Conservation (phyloP, 2,888 invertebrate species). For the Dascillus cervinus region DNA sequence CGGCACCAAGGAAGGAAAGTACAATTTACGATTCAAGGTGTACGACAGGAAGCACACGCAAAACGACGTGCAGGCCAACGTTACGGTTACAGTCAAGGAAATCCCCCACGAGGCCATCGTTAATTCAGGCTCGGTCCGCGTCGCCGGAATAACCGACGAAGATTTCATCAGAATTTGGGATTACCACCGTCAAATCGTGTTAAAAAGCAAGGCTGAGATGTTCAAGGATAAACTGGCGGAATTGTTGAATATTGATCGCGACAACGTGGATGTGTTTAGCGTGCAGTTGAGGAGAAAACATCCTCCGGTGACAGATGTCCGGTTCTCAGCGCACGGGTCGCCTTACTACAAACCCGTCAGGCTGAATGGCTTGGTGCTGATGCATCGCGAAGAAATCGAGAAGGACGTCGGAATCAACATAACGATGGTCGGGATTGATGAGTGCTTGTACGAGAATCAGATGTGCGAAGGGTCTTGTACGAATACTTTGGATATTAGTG, state of each 20-base stretch:
- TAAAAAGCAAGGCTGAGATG: constrained; percentile 81
- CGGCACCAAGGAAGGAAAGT: constrained; percentile 82
- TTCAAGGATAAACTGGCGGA: constrained; percentile 84
- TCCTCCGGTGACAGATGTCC: constrained; percentile 83
- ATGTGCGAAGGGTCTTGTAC: constrained; percentile 96
- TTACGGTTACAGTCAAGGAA: constrained; percentile 87
- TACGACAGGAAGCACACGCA: constrained; percentile 93
- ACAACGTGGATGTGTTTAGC: constrained; percentile 94
- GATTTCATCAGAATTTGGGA: constrained; percentile 94
- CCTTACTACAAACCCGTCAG: constrained; percentile 92
- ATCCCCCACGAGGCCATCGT: constrained; percentile 93
- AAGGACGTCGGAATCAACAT: constrained; percentile 91
- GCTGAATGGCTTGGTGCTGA: constrained; percentile 87
- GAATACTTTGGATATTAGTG: constrained; percentile 82
- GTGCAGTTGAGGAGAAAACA: constrained; percentile 82
- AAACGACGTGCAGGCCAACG: constrained; percentile 92
- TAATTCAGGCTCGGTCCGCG: constrained; percentile 89
- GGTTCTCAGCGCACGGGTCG: constrained; percentile 92
- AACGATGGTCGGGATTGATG: constrained; percentile 96
- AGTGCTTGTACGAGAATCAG: constrained; percentile 89
- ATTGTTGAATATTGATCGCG: constrained; percentile 74
- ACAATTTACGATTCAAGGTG: constrained; percentile 75
- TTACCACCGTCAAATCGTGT: constrained; percentile 76
- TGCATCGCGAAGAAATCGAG: constrained; percentile 91
- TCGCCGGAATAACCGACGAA: constrained; percentile 91